Evolutionary conservation across 2,797 vertebrate genomes (phyloP).

Genomic region (Crax fasciolata): DNA sequence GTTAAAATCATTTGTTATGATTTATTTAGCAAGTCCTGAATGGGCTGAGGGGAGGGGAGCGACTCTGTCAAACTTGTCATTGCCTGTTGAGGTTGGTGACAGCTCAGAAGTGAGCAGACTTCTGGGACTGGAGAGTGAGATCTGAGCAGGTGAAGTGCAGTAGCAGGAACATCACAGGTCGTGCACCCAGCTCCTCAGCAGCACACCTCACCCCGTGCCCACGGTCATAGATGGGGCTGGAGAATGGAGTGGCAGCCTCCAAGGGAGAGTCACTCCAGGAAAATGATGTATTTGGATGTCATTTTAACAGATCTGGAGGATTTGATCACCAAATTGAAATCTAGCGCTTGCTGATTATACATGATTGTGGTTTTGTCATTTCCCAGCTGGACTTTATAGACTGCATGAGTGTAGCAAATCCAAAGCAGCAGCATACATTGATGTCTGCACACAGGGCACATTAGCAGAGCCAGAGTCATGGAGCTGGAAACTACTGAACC

Average conservation of each 20-base stretch:
- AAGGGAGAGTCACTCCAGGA: background rate
- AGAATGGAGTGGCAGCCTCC: background rate
- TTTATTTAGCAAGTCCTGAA: background rate
- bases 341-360: background rate
- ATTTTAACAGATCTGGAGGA: background rate
- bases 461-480: background rate
- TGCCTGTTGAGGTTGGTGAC: background rate
- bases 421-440: fast-evolving
- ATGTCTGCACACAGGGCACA: background rate
- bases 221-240: fast-evolving
- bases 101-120: background rate
- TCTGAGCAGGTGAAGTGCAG: background rate
- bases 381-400: fast-evolving
- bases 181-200: fast-evolving
- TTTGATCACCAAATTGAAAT: background rate
- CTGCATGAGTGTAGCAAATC: background rate
- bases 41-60: background rate
- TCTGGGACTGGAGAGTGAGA: background rate
- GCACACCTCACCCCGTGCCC: background rate
- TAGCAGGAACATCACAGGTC: fast-evolving
- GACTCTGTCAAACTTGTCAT: background rate
- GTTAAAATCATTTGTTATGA: background rate
- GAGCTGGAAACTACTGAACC: background rate
- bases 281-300: fast-evolving
- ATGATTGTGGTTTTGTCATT: fast-evolving